phyloP scores from a whole-genome alignment of 1,140 invertebrate species.

The Drosophila obscura region DNA sequence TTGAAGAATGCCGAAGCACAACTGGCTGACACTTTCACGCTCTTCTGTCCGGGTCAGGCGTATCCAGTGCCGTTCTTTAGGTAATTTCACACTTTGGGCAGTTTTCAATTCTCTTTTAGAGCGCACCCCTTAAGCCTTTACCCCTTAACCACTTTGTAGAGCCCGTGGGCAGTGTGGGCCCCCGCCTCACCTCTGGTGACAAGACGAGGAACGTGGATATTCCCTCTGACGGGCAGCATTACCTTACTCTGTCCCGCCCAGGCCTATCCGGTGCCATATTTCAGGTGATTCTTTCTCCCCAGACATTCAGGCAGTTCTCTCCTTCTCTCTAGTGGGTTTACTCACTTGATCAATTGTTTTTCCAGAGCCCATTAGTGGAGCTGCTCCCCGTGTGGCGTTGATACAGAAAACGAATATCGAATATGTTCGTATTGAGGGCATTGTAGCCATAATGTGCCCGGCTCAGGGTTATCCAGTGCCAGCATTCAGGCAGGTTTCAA shows the following conservation, averaged over 20 bases:
- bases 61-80: conserved; percentile 87
- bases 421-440: conserved; percentile 74
- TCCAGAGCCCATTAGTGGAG: conserved; percentile 89
- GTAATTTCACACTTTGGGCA: conserved; percentile 83
- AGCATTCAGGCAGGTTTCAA: conserved; percentile 47
- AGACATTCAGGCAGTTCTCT: conserved; percentile 50
- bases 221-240: conserved; percentile 75
- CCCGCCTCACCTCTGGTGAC: conserved; percentile 72
- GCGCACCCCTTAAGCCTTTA: too few relatives aligned
- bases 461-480: conserved; percentile 90
- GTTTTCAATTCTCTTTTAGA: conserved; percentile 22
- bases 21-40: conserved; percentile 61
- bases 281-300: conserved; percentile 34
- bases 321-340: too few relatives aligned
- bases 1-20: conserved; percentile 86
- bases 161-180: conserved; percentile 64
- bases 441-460: conserved; percentile 87
- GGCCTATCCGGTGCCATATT: conserved; percentile 86
- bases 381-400: conserved; percentile 86
- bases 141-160: conserved; percentile 25
- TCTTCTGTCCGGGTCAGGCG: conserved; percentile 87
- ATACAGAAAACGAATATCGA: conserved; percentile 85
- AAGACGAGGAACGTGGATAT: conserved; percentile 76
- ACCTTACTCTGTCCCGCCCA: conserved; percentile 88
- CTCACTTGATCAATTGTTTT: conserved; percentile 7